Base-by-base conservation (phyloP, 2,888 invertebrate genomes). In the Eristalis tenax region DNA sequence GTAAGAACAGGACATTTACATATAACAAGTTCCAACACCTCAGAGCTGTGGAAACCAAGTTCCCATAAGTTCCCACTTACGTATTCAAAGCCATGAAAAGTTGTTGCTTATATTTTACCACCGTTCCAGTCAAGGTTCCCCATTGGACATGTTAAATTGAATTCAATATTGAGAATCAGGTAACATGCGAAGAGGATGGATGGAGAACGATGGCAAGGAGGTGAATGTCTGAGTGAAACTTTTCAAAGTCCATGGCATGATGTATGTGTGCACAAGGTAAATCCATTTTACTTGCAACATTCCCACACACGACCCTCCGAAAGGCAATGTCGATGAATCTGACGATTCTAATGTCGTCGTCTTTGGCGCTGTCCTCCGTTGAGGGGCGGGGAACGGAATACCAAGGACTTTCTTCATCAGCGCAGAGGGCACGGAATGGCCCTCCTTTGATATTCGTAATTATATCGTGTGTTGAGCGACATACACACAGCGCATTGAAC, bases 371-470 rank as follows among this genome's bases (percentile, higher is more conserved):
- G 78, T 64, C 56, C 68, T 73, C 68, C 56, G 65, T 73, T 22
- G 23, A 18, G 15, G 64, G 10, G 11, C 64, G 38, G 22, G 23
- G 18, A 57, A 10, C 50, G 50, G 50, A 50, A 59, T 18, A 28
- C 22, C 64, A 68, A 23, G 22, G 69, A 69, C 50, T 74, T 74
- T 79, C 73, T 78, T 74, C 69, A 69, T 59, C 61, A 68, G 22
- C 38, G 40, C n/a, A 77, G 43, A 38, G 35, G 40, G 28, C 66
- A 61, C 5, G 50, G 13, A 65, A 79, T 22, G 50, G 66, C 13
- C 66, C 78, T 73, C 66, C 22, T 68, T 78, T 78, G 78, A 78
- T 78, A 78, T 78, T 79, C 59, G 61, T 59, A 79, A 73, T 79
- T 79, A 79, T 79, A 26, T 50, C 79, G 59, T 78, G 57, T 78